Evolutionary conservation across 2,888 invertebrate genomes (phyloP).

Genomic region (Mechanitis messenoides): DNA sequence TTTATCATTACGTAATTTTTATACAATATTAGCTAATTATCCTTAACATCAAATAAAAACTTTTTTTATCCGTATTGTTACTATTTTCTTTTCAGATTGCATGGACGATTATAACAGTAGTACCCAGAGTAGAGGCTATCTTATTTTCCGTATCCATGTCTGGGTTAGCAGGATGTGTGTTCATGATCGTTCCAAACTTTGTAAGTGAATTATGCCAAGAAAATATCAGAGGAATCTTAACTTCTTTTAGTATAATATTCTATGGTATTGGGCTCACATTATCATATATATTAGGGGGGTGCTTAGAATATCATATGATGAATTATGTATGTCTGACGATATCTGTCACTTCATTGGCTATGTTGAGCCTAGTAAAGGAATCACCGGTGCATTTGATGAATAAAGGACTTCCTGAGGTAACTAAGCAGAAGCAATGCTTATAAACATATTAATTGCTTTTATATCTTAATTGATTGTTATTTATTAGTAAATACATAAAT

Average conservation of each 20-base stretch:
- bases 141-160: constrained; percentile 47
- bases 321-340: constrained; percentile 43
- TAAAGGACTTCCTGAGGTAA: constrained; percentile 41
- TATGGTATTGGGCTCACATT: constrained; percentile 36
- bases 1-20: too few species aligned
- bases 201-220: constrained; percentile 41
- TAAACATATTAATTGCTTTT: too few species aligned
- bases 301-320: constrained; percentile 44
- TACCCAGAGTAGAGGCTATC: constrained; percentile 45
- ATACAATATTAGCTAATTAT: too few species aligned
- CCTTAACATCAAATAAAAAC: neutral
- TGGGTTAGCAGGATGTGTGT: constrained; percentile 45
- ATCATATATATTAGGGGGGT: constrained; percentile 48
- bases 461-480: too few species aligned
- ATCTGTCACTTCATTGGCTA: constrained; percentile 35
- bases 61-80: too few species aligned
- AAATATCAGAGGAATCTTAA: constrained; percentile 39
- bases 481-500: too few species aligned
- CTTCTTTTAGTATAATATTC: constrained; percentile 34
- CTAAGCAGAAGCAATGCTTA: constrained; percentile 7
- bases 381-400: constrained; percentile 40
- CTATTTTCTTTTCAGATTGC: constrained; percentile 39
- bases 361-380: constrained; percentile 46
- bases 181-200: constrained; percentile 43
- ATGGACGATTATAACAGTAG: constrained; percentile 47